These are phyloP conservation scores for Protophormia terraenovae DNA, from an alignment of 2,888 invertebrate species.

Conservation along the genomic window DNA sequence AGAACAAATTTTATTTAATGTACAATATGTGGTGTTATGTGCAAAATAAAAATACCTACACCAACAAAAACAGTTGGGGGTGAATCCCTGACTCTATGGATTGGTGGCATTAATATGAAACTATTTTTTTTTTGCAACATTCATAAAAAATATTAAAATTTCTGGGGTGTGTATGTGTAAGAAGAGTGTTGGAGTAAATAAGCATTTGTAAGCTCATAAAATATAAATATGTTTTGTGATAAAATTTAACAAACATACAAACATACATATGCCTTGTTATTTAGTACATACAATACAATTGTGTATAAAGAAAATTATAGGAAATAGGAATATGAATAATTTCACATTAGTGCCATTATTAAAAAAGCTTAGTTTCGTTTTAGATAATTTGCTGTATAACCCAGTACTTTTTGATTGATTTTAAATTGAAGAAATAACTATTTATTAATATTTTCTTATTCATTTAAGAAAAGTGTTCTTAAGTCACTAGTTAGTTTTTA, in stretches of 20 bases:
- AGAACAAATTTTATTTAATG: conserved; percentile 79
- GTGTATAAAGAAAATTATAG: background rate
- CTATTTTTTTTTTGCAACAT: conserved; percentile 29
- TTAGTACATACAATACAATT: no score
- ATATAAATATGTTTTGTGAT: conserved; percentile 47
- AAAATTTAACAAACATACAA: conserved; percentile 28
- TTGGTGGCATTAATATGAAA: conserved; percentile 16
- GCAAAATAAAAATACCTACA: conserved; percentile 35
- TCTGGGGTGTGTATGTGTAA: background rate
- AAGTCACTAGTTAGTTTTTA: no score
- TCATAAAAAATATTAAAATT: conserved; percentile 23
- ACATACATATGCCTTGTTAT: background rate
- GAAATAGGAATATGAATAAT: conserved; percentile 4
- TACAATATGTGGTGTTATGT: conserved; percentile 75
- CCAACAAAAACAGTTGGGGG: conserved; percentile 42
- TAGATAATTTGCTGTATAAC: conserved; percentile 65
- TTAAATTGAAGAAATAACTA: no score
- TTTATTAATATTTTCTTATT: no score
- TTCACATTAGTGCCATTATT: conserved; percentile 54
- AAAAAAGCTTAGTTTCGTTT: conserved; percentile 43
- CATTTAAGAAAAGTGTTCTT: no score
- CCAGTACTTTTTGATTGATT: background rate
- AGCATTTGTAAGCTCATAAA: conserved; percentile 50
- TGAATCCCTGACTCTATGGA: background rate
- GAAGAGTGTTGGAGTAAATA: conserved; percentile 1